Percentiles rank a stretch among this genome's conserved stretches.
Conservation (phyloP, 2,113 vertebrate species). For the Diadophis punctatus region DNA sequence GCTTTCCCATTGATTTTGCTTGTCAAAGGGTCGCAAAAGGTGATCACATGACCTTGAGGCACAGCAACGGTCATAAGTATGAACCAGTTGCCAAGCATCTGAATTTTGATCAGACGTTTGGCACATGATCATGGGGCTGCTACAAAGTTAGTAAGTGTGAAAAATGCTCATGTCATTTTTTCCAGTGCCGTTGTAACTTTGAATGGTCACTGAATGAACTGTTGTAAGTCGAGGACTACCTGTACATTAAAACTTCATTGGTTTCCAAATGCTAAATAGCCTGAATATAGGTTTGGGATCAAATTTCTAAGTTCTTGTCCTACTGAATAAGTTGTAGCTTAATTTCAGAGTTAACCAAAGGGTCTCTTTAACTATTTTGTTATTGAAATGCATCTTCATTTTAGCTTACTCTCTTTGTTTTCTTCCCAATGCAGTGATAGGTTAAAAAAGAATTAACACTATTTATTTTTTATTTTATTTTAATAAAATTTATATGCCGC, state of each 20-base stretch:
- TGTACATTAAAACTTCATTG: neutral
- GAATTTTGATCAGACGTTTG: neutral
- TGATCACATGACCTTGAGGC: neutral
- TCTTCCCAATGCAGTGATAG: rapidly evolving
- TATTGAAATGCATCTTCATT: rapidly evolving
- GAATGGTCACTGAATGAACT: neutral
- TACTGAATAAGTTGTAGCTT: neutral
- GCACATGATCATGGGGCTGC: neutral
- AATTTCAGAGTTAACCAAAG: neutral
- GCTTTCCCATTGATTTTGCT: neutral
- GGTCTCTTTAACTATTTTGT: neutral
- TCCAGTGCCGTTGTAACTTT: neutral
- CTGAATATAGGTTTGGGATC: neutral
- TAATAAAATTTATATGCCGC: no score
- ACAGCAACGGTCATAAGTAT: neutral
- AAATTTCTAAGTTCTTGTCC: neutral
- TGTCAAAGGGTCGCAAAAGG: neutral
- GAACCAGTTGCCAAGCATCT: neutral
- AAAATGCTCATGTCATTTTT: neutral
- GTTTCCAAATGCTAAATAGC: neutral
- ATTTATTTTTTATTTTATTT: no score
- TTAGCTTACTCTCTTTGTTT: neutral
- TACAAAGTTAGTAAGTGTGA: neutral
- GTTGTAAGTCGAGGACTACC: neutral
- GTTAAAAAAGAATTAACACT: neutral